Evolutionary conservation across 2,113 vertebrate species (phyloP), one percentile per base, ranked within the genome.

Genomic region (Myiozetetes cayanensis): DNA sequence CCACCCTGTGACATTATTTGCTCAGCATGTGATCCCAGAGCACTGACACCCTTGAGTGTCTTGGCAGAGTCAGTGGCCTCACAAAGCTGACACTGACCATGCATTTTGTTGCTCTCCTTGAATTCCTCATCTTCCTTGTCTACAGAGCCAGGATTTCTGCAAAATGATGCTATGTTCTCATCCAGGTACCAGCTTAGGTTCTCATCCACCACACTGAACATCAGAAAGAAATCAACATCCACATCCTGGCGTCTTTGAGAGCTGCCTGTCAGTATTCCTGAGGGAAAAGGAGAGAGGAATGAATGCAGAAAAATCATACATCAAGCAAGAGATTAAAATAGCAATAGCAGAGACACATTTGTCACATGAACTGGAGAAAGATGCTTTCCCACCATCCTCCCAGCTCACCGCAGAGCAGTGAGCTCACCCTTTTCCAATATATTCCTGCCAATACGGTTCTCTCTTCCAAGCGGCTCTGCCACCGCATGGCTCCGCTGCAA

Each of bases 131-230:
- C 97, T 25, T 98, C 97, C 91, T 96, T 97, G 91, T 98, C 96
- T 65, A 98, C 97, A 3, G 95, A 97, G 28, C 50, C 56, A 63
- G 98, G 97, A 11, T 98, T 97, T 61, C 56, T 90, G 66, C 98
- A 98, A 89, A 97, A 98, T 22, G 52, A 92, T 1, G 55, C 96
- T 80, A 98, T 97, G 67, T 98, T 98, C 16, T 98, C 96, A 75
- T 98, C 95, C 43, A 98, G 86, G 66, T 98, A 97, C 98, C 98
- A 98, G 83, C 98, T 98, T 44, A 98, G 92, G 55, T 98, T 98
- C 94, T 98, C 98, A 95, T 98, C 98, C 30, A 98, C 88, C 73
- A 98, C 97, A 72, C 96, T 98, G 94, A 98, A 98, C 96, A 98
- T 97, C 46, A 98, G 94, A 82, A 98, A 98, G 94, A 98, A 98